Evolutionary conservation across 2,888 invertebrate species (phyloP), one percentile per base, ranked within the genome.

Genomic region (Eupeodes luniger): DNA sequence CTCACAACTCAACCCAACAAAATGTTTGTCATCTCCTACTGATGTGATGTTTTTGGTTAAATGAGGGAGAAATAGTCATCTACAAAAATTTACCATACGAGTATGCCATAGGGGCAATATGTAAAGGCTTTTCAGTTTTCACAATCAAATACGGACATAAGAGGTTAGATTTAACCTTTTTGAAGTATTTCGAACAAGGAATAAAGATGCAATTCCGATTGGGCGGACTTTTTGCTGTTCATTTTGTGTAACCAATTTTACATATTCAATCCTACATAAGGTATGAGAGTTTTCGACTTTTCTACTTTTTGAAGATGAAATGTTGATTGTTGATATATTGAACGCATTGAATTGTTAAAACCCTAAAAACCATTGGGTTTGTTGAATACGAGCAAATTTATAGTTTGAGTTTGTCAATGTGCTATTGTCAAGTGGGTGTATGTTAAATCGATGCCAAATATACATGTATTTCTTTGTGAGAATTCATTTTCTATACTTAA

Each of bases 201-300:
- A 59, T 5, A 59, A 59, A 59, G n/a, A 57, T 59, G 27, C 70
- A 27, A 44, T 59, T 47, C 27, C 47, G 34, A 72, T 72, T 72
- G 72, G 9, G 34, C 27, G 72, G 9, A 49, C 27, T 47, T 72
- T 57, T 27, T 34, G 27, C 6, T 69, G 34, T 36, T 72, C 44
- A 27, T 57, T 70, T 47, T 44, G 14, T 55, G 9, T 4, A 36
- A 59, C 34, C n/a, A 69, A 36, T 36, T 53, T 69, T 16, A 69
- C n/a, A 11, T 4, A 53, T 40, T 9, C 6, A 4, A 40, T 9
- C 5, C 40, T 40, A 40, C 40, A 40, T 40, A 3, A 7, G 6
- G 6, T 40, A 40, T 9, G 5, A 7, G 40, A 40, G 40, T 4
- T 40, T 40, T 27, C 27, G 53, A 51, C 34, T 67, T 67, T 51